These are phyloP conservation scores for Ctenochaetus hawaiiensis DNA, from an alignment of 2,797 vertebrate genomes.

Conservation along the genomic window DNA sequence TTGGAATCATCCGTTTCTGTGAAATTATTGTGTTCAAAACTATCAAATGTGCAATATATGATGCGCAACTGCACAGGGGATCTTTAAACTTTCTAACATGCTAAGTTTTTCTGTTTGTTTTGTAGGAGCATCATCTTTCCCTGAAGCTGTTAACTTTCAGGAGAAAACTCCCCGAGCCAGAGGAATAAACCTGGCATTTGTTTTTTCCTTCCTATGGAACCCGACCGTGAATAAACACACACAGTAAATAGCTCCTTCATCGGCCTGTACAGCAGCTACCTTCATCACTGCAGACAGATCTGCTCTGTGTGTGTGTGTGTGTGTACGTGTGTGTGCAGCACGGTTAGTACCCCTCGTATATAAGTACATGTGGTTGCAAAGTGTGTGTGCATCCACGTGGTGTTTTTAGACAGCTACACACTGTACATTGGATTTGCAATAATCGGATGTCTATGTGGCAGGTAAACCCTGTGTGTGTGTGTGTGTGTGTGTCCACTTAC, in stretches of 20 bases:
- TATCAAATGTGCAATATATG: neutral
- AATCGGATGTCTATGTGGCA: slow-evolving; percentile 17
- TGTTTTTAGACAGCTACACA: slow-evolving; percentile 13
- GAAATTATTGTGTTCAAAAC: neutral
- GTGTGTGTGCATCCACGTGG: slow-evolving; percentile 16
- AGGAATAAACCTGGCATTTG: slow-evolving; percentile 66
- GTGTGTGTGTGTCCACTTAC: slow-evolving; percentile 20
- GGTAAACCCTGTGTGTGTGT: slow-evolving; percentile 20
- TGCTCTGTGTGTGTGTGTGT: slow-evolving; percentile 48
- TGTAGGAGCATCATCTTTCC: slow-evolving; percentile 19
- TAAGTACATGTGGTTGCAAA: slow-evolving; percentile 24
- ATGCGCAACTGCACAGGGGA: neutral
- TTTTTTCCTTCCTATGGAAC: slow-evolving; percentile 67
- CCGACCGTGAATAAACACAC: slow-evolving; percentile 47
- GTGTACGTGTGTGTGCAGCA: neutral
- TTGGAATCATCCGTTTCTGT: slow-evolving; percentile 68
- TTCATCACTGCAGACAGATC: slow-evolving; percentile 68
- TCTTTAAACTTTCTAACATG: neutral
- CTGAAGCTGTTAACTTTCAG: slow-evolving; percentile 25
- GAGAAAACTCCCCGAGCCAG: slow-evolving; percentile 41
- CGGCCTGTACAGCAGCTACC: slow-evolving; percentile 66
- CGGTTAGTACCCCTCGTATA: slow-evolving; percentile 5
- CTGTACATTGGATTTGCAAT: slow-evolving; percentile 12
- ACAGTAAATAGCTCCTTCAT: slow-evolving; percentile 75
- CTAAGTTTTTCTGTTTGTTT: slow-evolving; percentile 1